Conservation (phyloP, 2,113 vertebrate genomes). For the Felis chaus region DNA sequence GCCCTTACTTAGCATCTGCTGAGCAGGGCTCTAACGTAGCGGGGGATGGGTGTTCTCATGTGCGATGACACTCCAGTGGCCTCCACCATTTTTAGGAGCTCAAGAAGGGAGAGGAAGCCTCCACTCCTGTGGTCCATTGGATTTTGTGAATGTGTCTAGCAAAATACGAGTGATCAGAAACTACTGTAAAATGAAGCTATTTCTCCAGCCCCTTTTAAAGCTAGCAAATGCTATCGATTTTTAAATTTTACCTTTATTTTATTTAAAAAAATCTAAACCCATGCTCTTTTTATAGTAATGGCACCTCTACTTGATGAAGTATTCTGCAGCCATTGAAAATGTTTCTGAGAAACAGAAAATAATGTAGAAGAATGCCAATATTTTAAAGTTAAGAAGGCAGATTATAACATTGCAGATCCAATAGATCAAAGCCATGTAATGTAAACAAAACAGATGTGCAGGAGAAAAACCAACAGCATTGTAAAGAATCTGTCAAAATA, state of each 20-base stretch:
- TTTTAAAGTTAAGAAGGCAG: conserved; percentile 23
- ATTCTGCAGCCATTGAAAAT: background rate
- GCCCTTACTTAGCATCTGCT: conserved; percentile 48
- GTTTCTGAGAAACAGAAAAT: conserved; percentile 1
- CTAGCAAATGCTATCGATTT: background rate
- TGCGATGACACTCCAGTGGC: background rate
- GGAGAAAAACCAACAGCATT: background rate
- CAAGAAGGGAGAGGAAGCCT: background rate
- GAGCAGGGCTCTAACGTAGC: background rate
- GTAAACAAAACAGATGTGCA: background rate
- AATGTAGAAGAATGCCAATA: background rate
- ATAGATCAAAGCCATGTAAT: background rate
- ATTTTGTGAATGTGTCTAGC: background rate
- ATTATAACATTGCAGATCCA: background rate
- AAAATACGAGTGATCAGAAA: background rate
- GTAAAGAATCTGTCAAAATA: conserved; percentile 1
- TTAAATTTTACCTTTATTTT: background rate
- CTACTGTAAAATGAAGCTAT: background rate
- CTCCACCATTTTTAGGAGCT: background rate
- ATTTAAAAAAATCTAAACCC: background rate
- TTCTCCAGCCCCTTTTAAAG: background rate
- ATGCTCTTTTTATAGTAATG: background rate
- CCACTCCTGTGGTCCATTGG: background rate
- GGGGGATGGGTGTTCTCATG: background rate
- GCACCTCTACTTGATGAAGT: background rate